Conservation (phyloP, 2,113 vertebrate genomes). For the Lanius ludovicianus region DNA sequence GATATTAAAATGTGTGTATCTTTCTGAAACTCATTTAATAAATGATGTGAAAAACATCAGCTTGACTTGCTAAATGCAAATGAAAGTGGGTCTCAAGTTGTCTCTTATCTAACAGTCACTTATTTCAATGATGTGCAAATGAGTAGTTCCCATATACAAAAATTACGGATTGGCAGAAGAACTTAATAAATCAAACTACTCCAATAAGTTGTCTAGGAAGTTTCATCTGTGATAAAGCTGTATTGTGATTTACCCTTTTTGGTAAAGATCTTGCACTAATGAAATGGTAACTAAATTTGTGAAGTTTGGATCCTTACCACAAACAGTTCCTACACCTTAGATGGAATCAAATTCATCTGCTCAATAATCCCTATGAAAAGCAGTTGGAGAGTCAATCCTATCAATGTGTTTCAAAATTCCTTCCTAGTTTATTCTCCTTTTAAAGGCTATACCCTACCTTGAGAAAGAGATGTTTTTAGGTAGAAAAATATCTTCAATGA, state of each 20-base stretch:
- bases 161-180: conserved; percentile 34
- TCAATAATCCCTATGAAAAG: neutral
- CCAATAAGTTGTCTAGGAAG: neutral
- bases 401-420: neutral
- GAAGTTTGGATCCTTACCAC: neutral
- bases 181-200: neutral
- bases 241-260: neutral
- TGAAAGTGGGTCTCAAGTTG: conserved; percentile 47
- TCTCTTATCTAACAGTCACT: conserved; percentile 39
- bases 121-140: conserved; percentile 36
- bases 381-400: neutral
- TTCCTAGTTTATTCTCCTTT: neutral
- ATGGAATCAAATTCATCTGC: neutral
- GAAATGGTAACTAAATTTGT: neutral
- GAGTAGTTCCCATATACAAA: neutral
- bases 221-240: neutral
- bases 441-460: neutral
- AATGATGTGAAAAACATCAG: conserved; percentile 12
- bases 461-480: neutral
- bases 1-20: neutral
- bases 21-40: conserved; percentile 34
- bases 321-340: neutral
- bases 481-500: neutral
- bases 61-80: conserved; percentile 49
- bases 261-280: neutral